Conservation (phyloP, 2,797 vertebrate genomes). For the Myripristis jacobus region DNA sequence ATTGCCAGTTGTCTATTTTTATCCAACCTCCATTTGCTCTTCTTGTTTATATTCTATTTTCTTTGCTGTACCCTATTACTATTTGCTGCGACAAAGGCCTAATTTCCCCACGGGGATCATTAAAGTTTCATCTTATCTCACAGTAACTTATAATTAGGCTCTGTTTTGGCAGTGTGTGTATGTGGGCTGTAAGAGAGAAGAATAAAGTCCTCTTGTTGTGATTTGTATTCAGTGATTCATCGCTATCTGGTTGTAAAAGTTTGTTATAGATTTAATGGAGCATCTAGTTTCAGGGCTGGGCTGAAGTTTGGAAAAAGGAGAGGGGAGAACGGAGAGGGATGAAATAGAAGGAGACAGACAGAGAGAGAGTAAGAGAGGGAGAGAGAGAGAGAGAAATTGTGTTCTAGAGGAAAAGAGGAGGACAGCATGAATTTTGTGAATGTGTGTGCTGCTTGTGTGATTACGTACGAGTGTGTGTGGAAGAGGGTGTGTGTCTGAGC, state of each 20-base stretch:
- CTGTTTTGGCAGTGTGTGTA: slow-evolving; percentile 17
- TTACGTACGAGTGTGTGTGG: too few relatives aligned
- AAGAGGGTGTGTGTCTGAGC: background rate
- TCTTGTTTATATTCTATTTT: slow-evolving; percentile 36
- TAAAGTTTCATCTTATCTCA: slow-evolving; percentile 59
- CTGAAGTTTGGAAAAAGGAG: slow-evolving; percentile 39
- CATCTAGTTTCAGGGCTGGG: slow-evolving; percentile 43
- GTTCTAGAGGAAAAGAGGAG: background rate
- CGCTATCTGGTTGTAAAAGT: slow-evolving; percentile 42
- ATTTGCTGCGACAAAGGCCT: slow-evolving; percentile 40
- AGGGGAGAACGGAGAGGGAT: background rate
- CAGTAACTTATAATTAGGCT: slow-evolving; percentile 44
- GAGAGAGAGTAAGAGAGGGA: background rate
- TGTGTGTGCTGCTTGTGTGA: background rate
- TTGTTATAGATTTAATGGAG: slow-evolving; percentile 53
- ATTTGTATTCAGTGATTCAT: slow-evolving; percentile 54
- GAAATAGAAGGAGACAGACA: background rate
- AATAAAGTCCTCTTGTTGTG: slow-evolving; percentile 41
- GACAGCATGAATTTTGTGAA: background rate
- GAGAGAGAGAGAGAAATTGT: background rate
- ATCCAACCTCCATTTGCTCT: slow-evolving; percentile 24
- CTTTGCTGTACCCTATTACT: slow-evolving; percentile 28
- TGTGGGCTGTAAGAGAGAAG: slow-evolving; percentile 32
- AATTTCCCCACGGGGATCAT: slow-evolving; percentile 50
- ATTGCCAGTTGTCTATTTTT: slow-evolving; percentile 14